These are phyloP conservation scores for Chauna torquata DNA, from an alignment of 2,113 vertebrate genomes.

Conservation along the genomic window DNA sequence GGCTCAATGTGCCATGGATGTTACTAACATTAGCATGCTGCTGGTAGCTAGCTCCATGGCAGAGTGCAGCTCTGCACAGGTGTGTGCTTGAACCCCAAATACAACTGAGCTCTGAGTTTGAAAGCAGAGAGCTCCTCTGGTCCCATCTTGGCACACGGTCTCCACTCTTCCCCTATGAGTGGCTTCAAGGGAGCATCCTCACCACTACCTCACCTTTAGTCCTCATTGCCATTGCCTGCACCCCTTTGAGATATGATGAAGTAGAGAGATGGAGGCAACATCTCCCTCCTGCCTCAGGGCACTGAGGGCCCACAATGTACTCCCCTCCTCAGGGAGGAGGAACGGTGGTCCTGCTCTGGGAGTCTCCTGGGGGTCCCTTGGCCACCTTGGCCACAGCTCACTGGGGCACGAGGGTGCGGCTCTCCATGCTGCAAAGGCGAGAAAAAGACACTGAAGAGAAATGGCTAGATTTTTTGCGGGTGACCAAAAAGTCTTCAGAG, in stretches of 20 bases:
- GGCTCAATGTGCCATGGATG: rapidly evolving
- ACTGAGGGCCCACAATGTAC: neutral
- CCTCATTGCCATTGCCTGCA: neutral
- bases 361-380: neutral
- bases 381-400: rapidly evolving
- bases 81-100: neutral
- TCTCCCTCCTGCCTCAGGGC: neutral
- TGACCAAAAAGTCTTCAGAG: neutral
- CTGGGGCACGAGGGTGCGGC: neutral
- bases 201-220: neutral
- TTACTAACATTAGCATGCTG: neutral
- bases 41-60: neutral
- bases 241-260: rapidly evolving
- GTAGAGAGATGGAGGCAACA: neutral
- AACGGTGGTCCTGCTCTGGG: neutral
- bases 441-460: neutral
- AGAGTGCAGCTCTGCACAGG: neutral
- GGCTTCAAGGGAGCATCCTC: neutral
- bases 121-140: neutral
- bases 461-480: neutral
- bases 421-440: neutral
- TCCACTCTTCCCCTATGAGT: neutral
- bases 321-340: neutral
- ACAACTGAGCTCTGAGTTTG: neutral
- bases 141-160: neutral